Conservation (phyloP, 1,140 invertebrate species). For the Heliconius congener region DNA sequence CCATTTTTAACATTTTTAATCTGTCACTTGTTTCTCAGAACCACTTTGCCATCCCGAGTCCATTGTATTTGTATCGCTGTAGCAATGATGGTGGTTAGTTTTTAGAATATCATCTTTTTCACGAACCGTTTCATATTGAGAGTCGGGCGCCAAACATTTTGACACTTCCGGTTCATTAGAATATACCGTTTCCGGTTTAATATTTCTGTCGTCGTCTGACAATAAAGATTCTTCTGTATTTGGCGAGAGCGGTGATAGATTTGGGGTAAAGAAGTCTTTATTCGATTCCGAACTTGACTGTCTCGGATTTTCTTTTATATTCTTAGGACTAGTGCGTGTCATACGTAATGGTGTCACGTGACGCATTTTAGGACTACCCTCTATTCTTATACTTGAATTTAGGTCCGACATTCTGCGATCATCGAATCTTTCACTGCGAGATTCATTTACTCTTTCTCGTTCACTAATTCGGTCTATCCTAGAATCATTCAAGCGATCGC, state of each 20-base stretch:
- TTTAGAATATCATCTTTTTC: conserved; percentile 69
- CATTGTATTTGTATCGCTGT: conserved; percentile 81
- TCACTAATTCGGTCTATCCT: conserved; percentile 47
- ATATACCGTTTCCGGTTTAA: conserved; percentile 59
- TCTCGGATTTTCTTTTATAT: conserved; percentile 58
- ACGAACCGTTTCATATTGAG: conserved; percentile 72
- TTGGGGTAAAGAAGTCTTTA: conserved; percentile 60
- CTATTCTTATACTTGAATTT: conserved; percentile 66
- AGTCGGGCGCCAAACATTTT: conserved; percentile 72
- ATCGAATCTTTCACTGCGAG: conserved; percentile 48
- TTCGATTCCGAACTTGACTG: conserved; percentile 54
- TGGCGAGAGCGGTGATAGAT: conserved; percentile 65
- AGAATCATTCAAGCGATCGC: conserved; percentile 47
- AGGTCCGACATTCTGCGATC: conserved; percentile 61
- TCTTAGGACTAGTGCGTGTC: conserved; percentile 62
- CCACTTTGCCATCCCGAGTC: conserved; percentile 80
- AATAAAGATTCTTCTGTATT: conserved; percentile 72
- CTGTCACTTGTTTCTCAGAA: conserved; percentile 77
- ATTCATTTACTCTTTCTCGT: conserved; percentile 36
- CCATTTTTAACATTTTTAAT: conserved; percentile 41
- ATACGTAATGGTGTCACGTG: conserved; percentile 65
- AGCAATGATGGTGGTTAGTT: conserved; percentile 72
- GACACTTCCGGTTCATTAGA: conserved; percentile 65
- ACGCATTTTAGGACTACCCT: conserved; percentile 65
- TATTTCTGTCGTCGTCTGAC: conserved; percentile 61